Evolutionary conservation across 1,140 invertebrate genomes (phyloP), one percentile per base, ranked within the genome.

Genomic region (Ladona fulva): DNA sequence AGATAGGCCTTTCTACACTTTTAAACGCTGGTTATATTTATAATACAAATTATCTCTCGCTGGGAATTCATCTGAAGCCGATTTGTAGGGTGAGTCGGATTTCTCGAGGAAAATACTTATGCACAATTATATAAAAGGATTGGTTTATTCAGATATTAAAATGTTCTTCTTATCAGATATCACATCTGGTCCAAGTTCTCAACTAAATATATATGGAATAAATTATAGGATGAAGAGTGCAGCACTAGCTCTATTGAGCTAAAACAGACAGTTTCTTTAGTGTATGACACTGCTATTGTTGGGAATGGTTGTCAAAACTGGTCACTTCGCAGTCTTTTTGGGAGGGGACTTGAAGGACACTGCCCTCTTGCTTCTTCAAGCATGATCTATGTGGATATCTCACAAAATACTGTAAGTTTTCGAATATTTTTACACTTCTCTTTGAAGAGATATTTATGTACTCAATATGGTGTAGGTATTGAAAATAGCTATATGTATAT

Each of bases 11-110:
- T 79, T 91, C 94, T 25, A 91, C 92, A 0, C 85, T 99, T 25
- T 87, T 98, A n/a, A 96, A 97, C 84, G 94, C 97, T 16, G 92
- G 92, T 76, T 90, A 93, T 82, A 91, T 99, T 76, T 95, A 98
- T 83, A 96, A 97, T 83, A 94, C 95, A 22, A 92, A 95, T 83
- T 98, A 97, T 85, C 95, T 98, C 87, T 97, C 96, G 0, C 86
- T 97, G 74, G 93, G 92, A 74, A 86, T 99, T 75, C 92, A 97
- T 88, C 89, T 97, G 75, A 89, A 94, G 78, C 91, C 91, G 74
- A 87, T 95, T 75, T 97, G 95, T 87, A 83, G 86, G 81, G 88
- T 89, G 83, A 84, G 84, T 1, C 1, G 11, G 1, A n/a, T 22
- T 5, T 22, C 11, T 74, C 7, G 1, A 74, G 11, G 24, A 11